These are phyloP conservation scores for Panurus biarmicus DNA, from an alignment of 2,113 vertebrate species.

Conservation along the genomic window DNA sequence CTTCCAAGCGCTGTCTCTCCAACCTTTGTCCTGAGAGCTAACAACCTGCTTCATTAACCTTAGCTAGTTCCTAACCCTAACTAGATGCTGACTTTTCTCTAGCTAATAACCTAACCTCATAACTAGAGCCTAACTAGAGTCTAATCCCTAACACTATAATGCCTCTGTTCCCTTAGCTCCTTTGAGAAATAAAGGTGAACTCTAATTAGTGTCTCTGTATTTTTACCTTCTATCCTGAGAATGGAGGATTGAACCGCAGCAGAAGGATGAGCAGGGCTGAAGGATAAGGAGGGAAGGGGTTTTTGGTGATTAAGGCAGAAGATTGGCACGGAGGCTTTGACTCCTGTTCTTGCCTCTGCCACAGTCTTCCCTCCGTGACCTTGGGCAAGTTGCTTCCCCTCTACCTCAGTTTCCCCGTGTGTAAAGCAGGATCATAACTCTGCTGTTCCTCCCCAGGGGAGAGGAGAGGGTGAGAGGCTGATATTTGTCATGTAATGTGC, in stretches of 20 bases:
- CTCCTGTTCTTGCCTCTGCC: neutral
- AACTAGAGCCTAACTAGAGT: constrained; percentile 67
- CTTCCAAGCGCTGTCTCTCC: neutral
- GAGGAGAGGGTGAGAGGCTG: neutral
- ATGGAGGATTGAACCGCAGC: constrained; percentile 16
- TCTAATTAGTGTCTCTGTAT: neutral
- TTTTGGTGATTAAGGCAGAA: neutral
- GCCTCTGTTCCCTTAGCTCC: constrained; percentile 20
- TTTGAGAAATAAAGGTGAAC: neutral
- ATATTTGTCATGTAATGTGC: fast-evolving
- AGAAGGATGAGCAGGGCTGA: neutral
- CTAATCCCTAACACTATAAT: constrained; percentile 63
- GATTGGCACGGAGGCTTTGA: neutral
- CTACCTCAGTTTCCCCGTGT: neutral
- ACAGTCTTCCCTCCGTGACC: neutral
- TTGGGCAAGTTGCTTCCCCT: neutral
- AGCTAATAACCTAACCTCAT: constrained; percentile 63
- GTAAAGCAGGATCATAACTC: neutral
- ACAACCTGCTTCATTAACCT: constrained; percentile 77
- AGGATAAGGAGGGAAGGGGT: neutral
- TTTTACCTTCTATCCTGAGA: constrained; percentile 67
- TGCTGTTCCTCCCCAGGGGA: neutral
- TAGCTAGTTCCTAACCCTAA: constrained; percentile 66
- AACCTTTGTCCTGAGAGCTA: constrained; percentile 51
- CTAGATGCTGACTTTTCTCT: constrained; percentile 70